Percentiles rank a stretch among this genome's conserved stretches.
Conservation (phyloP, 35 echinoderm and acorn worm species). For the Chiridota heheva region DNA sequence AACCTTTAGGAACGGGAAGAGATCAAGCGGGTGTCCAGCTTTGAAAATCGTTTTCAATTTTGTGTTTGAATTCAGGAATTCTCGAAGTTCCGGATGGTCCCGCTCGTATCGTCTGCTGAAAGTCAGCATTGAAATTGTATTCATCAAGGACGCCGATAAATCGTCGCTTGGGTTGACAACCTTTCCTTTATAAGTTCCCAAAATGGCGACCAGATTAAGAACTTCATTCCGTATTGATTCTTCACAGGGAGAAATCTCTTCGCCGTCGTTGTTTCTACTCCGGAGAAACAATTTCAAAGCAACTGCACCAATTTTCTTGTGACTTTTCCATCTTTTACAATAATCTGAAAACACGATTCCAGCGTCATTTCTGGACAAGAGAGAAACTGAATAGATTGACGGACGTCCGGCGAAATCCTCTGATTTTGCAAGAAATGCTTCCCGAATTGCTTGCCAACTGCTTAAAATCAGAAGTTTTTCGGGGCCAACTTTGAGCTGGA, state of each 20-base stretch:
- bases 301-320: constrained; percentile 19
- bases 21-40: constrained; percentile 66
- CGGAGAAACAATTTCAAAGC: constrained; percentile 51
- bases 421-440: constrained; percentile 58
- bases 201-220: neutral
- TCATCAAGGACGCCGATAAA: constrained; percentile 51
- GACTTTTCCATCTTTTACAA: constrained; percentile 46
- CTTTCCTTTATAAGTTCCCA: neutral
- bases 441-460: constrained; percentile 38
- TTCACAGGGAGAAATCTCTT: constrained; percentile 25
- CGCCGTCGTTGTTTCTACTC: neutral
- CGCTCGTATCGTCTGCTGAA: constrained; percentile 63
- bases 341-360: constrained; percentile 75
- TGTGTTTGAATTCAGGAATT: constrained; percentile 56
- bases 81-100: constrained; percentile 54
- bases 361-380: constrained; percentile 59
- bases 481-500: constrained; percentile 4
- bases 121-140: constrained; percentile 65
- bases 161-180: constrained; percentile 25
- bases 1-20: constrained; percentile 75
- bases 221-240: constrained; percentile 49
- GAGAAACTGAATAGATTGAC: constrained; percentile 50
- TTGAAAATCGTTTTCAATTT: constrained; percentile 69
- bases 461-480: constrained; percentile 49
- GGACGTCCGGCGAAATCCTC: constrained; percentile 73